Percentiles rank a stretch among this genome's conserved stretches.
phyloP scores from a whole-genome alignment of 2,113 vertebrate species.

The Anguilla rostrata region DNA sequence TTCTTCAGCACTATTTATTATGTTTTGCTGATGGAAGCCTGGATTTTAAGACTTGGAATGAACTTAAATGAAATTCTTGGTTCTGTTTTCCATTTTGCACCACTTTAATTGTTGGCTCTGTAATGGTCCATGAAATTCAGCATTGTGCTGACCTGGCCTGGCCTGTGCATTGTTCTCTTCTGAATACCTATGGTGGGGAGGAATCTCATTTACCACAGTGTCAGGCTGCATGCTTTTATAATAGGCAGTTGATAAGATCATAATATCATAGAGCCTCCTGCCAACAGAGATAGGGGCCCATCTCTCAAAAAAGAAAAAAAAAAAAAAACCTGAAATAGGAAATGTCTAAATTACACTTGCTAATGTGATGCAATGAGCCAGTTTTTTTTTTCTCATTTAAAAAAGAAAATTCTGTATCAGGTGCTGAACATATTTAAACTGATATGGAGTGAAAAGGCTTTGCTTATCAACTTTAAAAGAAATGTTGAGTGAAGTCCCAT shows the following conservation, averaged over 20 bases:
- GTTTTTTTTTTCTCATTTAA: conserved; percentile 20
- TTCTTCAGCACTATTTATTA: too few species aligned
- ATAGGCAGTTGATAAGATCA: conserved; percentile 46
- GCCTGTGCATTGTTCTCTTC: conserved; percentile 12
- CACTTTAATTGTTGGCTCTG: neutral
- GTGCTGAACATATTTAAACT: conserved; percentile 51
- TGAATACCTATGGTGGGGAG: conserved; percentile 15
- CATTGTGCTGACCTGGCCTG: neutral
- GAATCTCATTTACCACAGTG: conserved; percentile 30
- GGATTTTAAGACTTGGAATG: neutral
- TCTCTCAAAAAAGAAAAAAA: conserved; percentile 7
- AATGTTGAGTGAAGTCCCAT: conserved; percentile 5
- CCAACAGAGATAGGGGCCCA: conserved; percentile 35
- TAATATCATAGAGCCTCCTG: conserved; percentile 36
- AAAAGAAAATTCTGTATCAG: conserved; percentile 35
- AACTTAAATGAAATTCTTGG: neutral
- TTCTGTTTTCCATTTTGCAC: neutral
- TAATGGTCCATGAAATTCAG: neutral
- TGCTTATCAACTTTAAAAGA: conserved; percentile 45
- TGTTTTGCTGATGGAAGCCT: neutral
- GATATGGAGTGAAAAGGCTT: conserved; percentile 53
- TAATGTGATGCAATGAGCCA: conserved; percentile 55
- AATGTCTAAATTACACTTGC: conserved; percentile 70
- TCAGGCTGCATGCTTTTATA: conserved; percentile 41
- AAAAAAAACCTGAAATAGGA: conserved; percentile 50